A percentile compares a stretch with the other conserved stretches of the same genome.
Conservation (phyloP, 2,888 invertebrate species). For the Diplolepis rosae region DNA sequence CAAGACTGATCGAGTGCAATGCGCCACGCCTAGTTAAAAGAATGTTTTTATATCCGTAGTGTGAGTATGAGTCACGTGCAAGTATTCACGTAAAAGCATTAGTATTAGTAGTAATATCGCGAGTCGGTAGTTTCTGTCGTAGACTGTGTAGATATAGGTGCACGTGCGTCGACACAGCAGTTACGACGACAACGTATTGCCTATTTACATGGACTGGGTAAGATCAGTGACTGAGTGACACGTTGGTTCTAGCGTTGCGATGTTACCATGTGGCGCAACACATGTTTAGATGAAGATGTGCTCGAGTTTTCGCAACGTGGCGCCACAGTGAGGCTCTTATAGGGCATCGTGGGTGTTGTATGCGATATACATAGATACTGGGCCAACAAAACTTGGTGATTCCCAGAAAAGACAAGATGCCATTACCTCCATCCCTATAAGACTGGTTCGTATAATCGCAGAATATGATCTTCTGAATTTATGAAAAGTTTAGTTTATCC, state of each 20-base stretch:
- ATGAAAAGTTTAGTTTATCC: too few relatives aligned
- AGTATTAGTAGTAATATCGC: neutral
- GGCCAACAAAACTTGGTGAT: neutral
- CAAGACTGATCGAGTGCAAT: conserved; percentile 5
- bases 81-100: neutral
- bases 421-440: conserved; percentile 7
- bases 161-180: neutral
- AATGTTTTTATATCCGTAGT: conserved; percentile 18
- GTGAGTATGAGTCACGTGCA: conserved; percentile 16
- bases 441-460: neutral
- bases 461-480: too few relatives aligned
- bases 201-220: neutral
- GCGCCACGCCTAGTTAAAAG: conserved; percentile 7
- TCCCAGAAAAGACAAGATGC: conserved; percentile 13
- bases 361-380: conserved; percentile 14
- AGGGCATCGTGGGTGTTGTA: neutral
- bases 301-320: conserved; percentile 3
- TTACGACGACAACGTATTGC: neutral
- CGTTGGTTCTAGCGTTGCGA: conserved; percentile 42
- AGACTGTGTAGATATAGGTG: neutral
- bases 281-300: conserved; percentile 33
- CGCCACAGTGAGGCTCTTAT: conserved; percentile 12
- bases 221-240: conserved; percentile 22
- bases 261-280: conserved; percentile 62
- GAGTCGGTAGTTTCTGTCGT: neutral